Evolutionary conservation across 1,140 invertebrate genomes (phyloP).

Genomic region (Druon quercuslanigerum): DNA sequence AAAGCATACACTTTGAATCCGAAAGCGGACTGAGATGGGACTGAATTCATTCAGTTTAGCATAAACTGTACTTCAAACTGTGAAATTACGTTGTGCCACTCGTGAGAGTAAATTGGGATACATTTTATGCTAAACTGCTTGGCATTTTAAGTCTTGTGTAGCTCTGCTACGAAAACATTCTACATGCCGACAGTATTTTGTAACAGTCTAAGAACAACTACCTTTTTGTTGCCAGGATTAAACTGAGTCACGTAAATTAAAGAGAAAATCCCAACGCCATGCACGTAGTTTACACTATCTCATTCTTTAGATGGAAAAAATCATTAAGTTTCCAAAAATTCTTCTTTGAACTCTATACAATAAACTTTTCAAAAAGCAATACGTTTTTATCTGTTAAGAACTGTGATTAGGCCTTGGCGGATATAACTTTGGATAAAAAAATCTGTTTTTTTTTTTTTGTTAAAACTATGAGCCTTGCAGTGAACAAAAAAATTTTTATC

Average conservation of each 20-base stretch:
- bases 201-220: background rate
- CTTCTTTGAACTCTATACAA: no score
- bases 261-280: background rate
- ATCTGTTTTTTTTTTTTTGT: no score
- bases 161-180: background rate
- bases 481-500: no score
- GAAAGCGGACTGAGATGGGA: background rate
- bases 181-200: background rate
- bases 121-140: slow-evolving; percentile 7
- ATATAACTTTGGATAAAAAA: no score
- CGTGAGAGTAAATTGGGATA: background rate
- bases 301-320: background rate
- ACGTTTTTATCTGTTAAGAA: no score
- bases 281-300: background rate
- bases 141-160: background rate
- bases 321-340: no score
- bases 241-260: slow-evolving; percentile 13
- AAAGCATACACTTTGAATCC: background rate
- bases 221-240: background rate
- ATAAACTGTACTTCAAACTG: background rate
- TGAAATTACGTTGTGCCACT: background rate
- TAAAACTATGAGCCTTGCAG: no score
- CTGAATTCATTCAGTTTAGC: background rate
- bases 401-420: no score
- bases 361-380: no score